phyloP scores from a whole-genome alignment of 2,888 invertebrate species.

The Pteria penguin region DNA sequence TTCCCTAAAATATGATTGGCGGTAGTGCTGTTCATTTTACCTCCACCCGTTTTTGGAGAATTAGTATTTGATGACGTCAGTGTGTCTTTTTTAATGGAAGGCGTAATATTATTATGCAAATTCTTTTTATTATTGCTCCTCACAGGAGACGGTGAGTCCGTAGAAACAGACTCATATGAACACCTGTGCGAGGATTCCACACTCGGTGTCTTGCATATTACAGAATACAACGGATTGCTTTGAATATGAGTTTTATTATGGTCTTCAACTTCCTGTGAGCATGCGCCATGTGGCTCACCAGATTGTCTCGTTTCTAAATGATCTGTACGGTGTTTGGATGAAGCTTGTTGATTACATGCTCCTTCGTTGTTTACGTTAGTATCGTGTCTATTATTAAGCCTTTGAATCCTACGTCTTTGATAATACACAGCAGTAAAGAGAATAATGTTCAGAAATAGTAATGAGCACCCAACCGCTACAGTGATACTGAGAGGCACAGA shows the following conservation, averaged over 20 bases:
- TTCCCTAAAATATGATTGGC: neutral
- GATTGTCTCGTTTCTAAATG: neutral
- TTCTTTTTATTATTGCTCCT: neutral
- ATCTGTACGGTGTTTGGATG: neutral
- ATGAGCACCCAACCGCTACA: conserved; percentile 95
- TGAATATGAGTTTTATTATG: conserved; percentile 36
- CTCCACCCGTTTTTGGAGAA: neutral
- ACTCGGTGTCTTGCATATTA: conserved; percentile 39
- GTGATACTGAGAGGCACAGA: conserved; percentile 76
- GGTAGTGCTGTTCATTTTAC: neutral
- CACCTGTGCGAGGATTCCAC: conserved; percentile 8
- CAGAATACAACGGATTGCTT: conserved; percentile 49
- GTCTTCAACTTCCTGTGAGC: neutral
- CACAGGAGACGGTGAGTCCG: neutral
- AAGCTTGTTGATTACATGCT: no score
- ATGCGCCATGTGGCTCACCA: neutral
- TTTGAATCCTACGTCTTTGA: conserved; percentile 82
- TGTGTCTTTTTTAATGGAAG: neutral
- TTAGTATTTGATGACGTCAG: neutral
- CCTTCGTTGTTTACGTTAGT: no score
- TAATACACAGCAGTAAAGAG: conserved; percentile 97
- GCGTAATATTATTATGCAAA: neutral
- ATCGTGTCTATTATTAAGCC: conserved; percentile 45
- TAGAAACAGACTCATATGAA: conserved; percentile 20
- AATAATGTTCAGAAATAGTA: conserved; percentile 93